A percentile compares a stretch with the other conserved stretches of the same genome.
These are phyloP conservation scores for Formicarius rufipectus DNA, from an alignment of 2,113 vertebrate species.

Conservation along the genomic window DNA sequence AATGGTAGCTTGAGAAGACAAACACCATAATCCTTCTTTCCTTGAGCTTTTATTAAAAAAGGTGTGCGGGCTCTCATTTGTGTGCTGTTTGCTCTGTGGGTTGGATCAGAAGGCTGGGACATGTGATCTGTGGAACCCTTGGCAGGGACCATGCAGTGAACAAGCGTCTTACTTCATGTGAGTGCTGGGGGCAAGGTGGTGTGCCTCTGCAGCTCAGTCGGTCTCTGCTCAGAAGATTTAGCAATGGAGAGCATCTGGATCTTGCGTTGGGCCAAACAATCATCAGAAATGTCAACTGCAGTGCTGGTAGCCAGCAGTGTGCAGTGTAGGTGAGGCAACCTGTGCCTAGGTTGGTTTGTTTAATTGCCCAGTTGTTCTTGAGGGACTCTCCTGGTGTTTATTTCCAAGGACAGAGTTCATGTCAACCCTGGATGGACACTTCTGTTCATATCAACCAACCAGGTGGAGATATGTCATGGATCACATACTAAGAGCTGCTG, in stretches of 20 bases:
- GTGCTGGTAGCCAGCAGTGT: rapidly evolving
- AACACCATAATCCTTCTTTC: not conserved
- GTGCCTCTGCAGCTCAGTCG: not conserved
- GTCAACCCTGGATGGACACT: rapidly evolving
- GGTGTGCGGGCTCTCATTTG: not conserved
- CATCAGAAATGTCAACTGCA: not conserved
- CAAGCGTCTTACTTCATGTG: not conserved
- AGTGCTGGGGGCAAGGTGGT: rapidly evolving
- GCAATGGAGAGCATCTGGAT: not conserved
- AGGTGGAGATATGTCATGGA: not conserved
- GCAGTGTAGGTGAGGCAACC: not conserved
- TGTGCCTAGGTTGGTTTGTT: not conserved
- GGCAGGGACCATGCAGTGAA: not conserved
- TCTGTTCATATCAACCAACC: not conserved
- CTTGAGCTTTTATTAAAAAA: not conserved
- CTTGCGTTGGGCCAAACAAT: not conserved
- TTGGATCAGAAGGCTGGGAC: not conserved
- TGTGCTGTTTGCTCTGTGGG: not conserved
- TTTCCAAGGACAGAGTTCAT: not conserved
- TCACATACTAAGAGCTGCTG: not conserved
- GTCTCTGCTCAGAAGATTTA: not conserved
- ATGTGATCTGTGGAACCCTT: not conserved
- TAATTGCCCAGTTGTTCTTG: not conserved
- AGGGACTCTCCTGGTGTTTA: not conserved
- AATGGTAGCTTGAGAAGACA: not conserved